These are phyloP conservation scores for Notothenia rossii DNA, from an alignment of 2,113 vertebrate genomes.

Conservation along the genomic window DNA sequence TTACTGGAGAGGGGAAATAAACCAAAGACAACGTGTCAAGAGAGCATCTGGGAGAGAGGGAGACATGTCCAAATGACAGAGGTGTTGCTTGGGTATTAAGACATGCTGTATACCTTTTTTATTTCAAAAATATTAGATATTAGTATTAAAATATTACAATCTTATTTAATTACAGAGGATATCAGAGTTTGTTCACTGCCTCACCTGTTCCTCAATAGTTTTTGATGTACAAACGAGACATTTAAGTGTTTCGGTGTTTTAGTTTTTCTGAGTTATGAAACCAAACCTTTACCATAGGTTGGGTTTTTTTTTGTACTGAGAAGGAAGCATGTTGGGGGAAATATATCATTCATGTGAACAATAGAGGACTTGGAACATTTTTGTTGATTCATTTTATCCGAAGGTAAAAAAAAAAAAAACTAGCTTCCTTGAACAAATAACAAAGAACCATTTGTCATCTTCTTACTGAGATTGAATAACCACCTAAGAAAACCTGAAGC, in stretches of 20 bases:
- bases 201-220: no score
- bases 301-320: neutral
- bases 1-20: constrained; percentile 80
- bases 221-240: no score
- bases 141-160: no score
- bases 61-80: no score
- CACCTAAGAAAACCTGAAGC: neutral
- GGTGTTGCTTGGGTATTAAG: no score
- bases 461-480: neutral
- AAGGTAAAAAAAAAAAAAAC: no score
- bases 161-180: no score
- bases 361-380: neutral
- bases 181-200: no score
- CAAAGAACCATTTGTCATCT: neutral
- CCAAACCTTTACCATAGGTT: neutral
- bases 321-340: neutral
- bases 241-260: neutral
- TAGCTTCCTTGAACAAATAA: neutral
- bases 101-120: no score
- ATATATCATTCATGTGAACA: neutral
- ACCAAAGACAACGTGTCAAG: neutral
- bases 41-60: neutral
- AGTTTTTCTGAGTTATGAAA: neutral
- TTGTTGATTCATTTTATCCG: no score
- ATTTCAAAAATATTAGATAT: no score